Evolutionary conservation across 2,888 invertebrate species (phyloP), one percentile per base, ranked within the genome.

Genomic region (Amphipoea lucens): DNA sequence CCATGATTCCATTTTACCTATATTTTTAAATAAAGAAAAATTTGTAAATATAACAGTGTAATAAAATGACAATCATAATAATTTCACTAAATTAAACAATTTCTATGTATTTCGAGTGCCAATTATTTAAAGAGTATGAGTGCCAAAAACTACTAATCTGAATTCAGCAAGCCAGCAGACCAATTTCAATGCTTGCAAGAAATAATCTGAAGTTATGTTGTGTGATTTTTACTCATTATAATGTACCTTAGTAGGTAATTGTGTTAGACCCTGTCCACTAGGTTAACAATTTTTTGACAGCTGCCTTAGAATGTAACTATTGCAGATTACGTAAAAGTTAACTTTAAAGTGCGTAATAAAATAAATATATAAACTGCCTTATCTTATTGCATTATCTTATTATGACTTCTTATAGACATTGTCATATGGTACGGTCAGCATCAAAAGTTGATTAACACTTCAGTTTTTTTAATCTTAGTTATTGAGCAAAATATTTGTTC

Each of bases 11-110:
- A n/a, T 67, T 40, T 7, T 36, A 66, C 40, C 12, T 23, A 12
- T 23, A 67, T 42, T 3, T 67, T 66, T 23, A 12, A 23, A 12
- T 40, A 23, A 40, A 40, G 0, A 23, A 66, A 23, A 5, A 5
- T 9, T 2, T 23, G 2, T 23, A 14, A 63, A 20, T 54, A 51
- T 29, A 62, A 42, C 20, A 65, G 9, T 20, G n/a, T 45, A 36
- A 12, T 0, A 62, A 29, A 67, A 79, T 36, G 4, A 20, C 11
- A 54, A 29, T 42, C 2, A 36, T 42, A n/a, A n/a, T 42, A 45
- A 63, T 68, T 73, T 60, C 51, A 67, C 40, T n/a, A 42, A 79
- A 40, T 63, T 69, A 57, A 20, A 51, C 20, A n/a, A 80, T 57
- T 45, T 60, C n/a, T 4, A 29, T 29, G 14, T 66, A 62, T 36